These are phyloP conservation scores for Aurelia coerulea DNA, from an alignment of 30 jellyfish, hydroid and myxozoan genomes.

Conservation along the genomic window DNA sequence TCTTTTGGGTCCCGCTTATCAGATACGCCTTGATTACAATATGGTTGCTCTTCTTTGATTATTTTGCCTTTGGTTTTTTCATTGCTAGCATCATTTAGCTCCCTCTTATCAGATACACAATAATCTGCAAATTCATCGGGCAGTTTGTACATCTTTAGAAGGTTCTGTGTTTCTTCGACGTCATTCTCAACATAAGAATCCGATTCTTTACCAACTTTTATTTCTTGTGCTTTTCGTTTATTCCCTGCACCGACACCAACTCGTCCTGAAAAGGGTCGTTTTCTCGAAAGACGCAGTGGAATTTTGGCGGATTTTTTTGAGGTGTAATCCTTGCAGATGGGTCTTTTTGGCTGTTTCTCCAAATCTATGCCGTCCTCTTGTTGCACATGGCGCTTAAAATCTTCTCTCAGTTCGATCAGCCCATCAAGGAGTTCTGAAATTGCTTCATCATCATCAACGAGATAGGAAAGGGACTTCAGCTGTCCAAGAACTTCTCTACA, in stretches of 20 bases:
- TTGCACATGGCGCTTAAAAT: not conserved
- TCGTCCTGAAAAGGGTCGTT: not conserved
- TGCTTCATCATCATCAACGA: not conserved
- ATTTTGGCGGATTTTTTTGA: not conserved
- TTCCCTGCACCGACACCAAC: not conserved
- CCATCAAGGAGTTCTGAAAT: not conserved
- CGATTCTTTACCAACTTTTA: not conserved
- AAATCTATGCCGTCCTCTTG: not conserved
- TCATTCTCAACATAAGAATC: not conserved
- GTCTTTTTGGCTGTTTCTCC: not conserved
- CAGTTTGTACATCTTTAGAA: not conserved
- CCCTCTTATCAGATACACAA: not conserved
- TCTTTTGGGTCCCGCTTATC: too few species aligned
- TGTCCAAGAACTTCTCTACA: conserved; percentile 1
- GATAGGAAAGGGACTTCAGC: not conserved
- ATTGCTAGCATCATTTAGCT: too few species aligned
- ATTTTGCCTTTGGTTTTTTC: too few species aligned
- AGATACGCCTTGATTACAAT: too few species aligned
- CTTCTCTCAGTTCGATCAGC: conserved; percentile 2
- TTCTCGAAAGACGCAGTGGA: not conserved
- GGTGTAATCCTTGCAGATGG: not conserved
- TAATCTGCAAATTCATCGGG: not conserved
- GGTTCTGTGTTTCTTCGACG: not conserved
- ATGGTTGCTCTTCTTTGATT: too few species aligned
- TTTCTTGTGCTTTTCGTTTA: not conserved